Base-by-base conservation (phyloP, 2,797 vertebrate species). In the Pseudomugil tenellus region DNA sequence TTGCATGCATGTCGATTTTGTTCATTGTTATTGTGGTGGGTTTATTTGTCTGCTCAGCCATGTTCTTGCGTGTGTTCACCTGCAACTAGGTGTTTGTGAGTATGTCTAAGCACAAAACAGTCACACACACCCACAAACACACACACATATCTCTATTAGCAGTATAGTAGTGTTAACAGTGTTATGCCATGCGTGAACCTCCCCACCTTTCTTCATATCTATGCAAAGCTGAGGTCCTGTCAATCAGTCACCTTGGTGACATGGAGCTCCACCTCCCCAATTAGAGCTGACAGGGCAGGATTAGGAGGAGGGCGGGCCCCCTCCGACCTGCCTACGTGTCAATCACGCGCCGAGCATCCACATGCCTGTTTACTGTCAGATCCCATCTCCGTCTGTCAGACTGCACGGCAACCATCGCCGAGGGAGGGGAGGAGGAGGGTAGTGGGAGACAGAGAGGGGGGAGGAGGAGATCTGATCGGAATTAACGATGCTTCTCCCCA, bases 251-350 rank as follows among this genome's bases (percentile, higher is more conserved):
- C 93, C 93, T 92, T 90, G 86, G 91, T 94, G 94, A 95, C 94
- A 95, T 67, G 58, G 92, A 92, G 93, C 93, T 92, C 93, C 94
- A 95, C 94, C 94, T 95, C 92, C 92, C 93, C 94, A 95, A 95
- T 95, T 95, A 94, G 92, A 94, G 92, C 93, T 95, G 94, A 94
- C 94, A 95, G 94, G 92, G 93, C 93, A 94, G 93, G 94, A 95
- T 95, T 94, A 95, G 93, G 94, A 93, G 92, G 87, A 87, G 92
- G 93, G 91, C 92, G 89, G 90, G 87, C 91, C 90, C 90, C 90
- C 87, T 83, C 90, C 92, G 91, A 94, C 93, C 92, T 92, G 91
- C 90, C 92, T 85, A 92, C 88, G 87, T 95, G 94, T 95, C 94
- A 95, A 95, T 95, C 94, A 95, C 87, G 90, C 87, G 75, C 89